Evolutionary conservation across 2,797 vertebrate genomes (phyloP).

Genomic region (Liparis tanakae): DNA sequence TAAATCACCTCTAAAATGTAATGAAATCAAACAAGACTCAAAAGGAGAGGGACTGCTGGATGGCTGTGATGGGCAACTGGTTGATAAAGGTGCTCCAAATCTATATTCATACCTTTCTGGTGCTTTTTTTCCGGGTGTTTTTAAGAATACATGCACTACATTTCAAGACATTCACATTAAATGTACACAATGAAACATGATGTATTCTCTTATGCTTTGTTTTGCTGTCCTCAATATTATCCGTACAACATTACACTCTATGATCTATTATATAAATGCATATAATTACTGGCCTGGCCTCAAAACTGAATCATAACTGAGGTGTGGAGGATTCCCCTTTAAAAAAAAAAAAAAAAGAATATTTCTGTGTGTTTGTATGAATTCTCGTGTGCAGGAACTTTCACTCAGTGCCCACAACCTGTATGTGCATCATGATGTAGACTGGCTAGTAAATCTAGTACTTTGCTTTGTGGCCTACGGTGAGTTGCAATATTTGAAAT

Average conservation of each 20-base stretch:
- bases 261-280: neutral
- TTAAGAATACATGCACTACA: neutral
- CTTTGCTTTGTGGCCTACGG: neutral
- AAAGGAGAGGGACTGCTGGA: neutral
- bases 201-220: neutral
- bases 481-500: neutral
- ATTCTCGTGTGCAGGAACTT: slow-evolving; percentile 11
- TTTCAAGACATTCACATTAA: neutral
- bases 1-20: neutral
- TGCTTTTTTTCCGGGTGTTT: neutral
- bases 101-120: neutral
- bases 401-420: neutral
- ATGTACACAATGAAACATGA: neutral
- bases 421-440: slow-evolving; percentile 1
- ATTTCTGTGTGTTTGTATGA: no score
- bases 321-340: no score
- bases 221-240: neutral
- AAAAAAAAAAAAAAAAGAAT: no score
- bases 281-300: no score
- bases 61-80: neutral
- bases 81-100: neutral
- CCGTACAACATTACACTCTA: no score
- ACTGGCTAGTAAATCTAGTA: slow-evolving; percentile 1
- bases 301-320: no score
- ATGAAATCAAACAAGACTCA: neutral